Evolutionary conservation across 2,888 invertebrate genomes (phyloP).

Genomic region (Neria commutata): DNA sequence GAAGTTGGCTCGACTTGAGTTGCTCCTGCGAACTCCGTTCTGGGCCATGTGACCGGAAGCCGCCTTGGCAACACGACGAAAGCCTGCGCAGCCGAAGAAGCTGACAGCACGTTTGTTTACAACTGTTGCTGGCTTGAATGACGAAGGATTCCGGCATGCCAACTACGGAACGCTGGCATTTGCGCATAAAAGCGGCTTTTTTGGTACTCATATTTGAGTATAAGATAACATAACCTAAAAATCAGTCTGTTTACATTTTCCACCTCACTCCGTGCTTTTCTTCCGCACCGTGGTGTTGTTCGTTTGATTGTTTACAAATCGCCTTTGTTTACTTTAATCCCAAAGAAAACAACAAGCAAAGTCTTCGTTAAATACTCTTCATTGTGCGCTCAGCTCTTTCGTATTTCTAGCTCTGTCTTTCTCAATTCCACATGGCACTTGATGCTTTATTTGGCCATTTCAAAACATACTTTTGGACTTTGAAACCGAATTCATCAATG

Average conservation of each 20-base stretch:
- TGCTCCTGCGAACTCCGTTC: slow-evolving; percentile 18
- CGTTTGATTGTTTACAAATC: not conserved
- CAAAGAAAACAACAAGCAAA: not conserved
- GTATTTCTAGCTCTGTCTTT: not conserved
- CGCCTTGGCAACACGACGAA: slow-evolving; percentile 56
- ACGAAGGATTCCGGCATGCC: too few relatives aligned
- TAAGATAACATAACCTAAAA: too few relatives aligned
- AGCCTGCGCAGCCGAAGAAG: slow-evolving; percentile 33
- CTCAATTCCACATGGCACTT: too few relatives aligned
- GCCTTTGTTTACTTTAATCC: slow-evolving; percentile 6
- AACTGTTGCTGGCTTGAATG: slow-evolving; percentile 55
- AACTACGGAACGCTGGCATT: too few relatives aligned
- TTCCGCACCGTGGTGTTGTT: slow-evolving; percentile 17
- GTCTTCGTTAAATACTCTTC: slow-evolving; percentile 5
- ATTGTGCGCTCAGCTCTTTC: not conserved
- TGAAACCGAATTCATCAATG: too few relatives aligned
- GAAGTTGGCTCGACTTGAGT: slow-evolving; percentile 28
- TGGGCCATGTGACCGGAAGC: slow-evolving; percentile 35
- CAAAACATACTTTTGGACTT: too few relatives aligned
- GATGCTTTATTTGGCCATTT: too few relatives aligned
- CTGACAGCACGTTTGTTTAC: slow-evolving; percentile 47
- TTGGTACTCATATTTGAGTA: too few relatives aligned
- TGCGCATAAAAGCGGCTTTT: too few relatives aligned
- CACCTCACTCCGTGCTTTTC: slow-evolving; percentile 19
- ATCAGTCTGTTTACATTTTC: too few relatives aligned